Evolutionary conservation across 1,140 invertebrate species (phyloP).

Genomic region (Laupala kohalensis): DNA sequence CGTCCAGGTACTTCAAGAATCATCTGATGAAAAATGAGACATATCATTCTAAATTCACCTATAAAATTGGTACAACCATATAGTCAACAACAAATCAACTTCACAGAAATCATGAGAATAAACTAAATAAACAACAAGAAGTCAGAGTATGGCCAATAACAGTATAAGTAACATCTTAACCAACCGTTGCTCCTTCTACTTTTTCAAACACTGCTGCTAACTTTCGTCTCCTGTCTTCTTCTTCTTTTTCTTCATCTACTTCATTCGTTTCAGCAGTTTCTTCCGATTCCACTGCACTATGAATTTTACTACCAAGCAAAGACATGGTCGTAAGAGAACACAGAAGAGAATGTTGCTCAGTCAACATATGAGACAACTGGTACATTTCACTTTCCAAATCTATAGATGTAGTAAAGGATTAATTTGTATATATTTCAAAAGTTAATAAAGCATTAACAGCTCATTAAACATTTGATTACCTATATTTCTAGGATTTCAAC

Average conservation of each 20-base stretch:
- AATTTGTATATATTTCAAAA: too few relatives aligned
- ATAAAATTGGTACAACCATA: too few relatives aligned
- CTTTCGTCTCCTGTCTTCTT: constrained; percentile 50
- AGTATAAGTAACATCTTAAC: constrained; percentile 18
- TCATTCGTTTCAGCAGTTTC: constrained; percentile 38
- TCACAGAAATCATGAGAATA: too few relatives aligned
- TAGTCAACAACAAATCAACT: too few relatives aligned
- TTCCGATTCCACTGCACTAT: constrained; percentile 23
- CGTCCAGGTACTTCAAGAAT: constrained; percentile 60
- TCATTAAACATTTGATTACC: too few relatives aligned
- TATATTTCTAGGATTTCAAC: too few relatives aligned
- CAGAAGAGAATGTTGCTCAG: constrained; percentile 80
- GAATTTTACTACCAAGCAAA: constrained; percentile 50
- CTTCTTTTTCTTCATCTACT: constrained; percentile 43
- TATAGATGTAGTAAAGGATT: too few relatives aligned
- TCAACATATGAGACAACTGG: constrained; percentile 88
- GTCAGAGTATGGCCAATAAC: too few relatives aligned
- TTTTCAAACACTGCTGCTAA: constrained; percentile 71
- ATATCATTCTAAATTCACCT: too few relatives aligned
- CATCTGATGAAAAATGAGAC: constrained; percentile 24
- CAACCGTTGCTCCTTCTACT: constrained; percentile 72
- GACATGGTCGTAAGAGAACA: constrained; percentile 62
- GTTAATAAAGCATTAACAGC: too few relatives aligned
- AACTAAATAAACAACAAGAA: too few relatives aligned
- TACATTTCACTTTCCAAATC: constrained; percentile 98